phyloP scores from a whole-genome alignment of 2,797 vertebrate species.

The Hylomyscus alleni region DNA sequence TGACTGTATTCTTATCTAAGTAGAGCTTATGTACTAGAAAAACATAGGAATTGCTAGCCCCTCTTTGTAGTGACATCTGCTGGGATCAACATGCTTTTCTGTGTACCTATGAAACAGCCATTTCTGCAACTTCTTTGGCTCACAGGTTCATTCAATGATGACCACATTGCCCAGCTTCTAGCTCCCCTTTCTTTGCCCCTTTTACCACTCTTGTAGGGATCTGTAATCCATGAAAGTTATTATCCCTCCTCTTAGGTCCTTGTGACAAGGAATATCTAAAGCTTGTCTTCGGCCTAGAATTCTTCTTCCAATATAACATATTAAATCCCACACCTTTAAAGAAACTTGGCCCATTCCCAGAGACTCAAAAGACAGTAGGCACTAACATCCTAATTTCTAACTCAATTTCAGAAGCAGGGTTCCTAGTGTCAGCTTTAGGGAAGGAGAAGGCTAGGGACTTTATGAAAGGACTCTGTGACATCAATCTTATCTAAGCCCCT shows the following conservation, averaged over 20 bases:
- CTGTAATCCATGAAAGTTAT: background rate
- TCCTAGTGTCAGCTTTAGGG: background rate
- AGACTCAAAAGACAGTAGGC: accelerated
- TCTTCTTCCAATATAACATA: too few species aligned
- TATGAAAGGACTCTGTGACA: background rate
- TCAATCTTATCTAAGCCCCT: background rate
- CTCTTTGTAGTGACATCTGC: background rate
- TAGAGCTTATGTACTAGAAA: background rate
- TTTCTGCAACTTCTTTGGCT: background rate
- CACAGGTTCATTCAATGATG: background rate
- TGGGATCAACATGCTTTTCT: background rate
- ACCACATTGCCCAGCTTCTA: background rate
- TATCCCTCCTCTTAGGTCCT: background rate
- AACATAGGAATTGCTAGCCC: accelerated
- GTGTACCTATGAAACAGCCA: background rate
- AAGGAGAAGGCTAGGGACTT: accelerated
- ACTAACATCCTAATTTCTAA: background rate
- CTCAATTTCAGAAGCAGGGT: background rate
- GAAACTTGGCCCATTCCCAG: background rate
- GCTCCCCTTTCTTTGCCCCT: background rate
- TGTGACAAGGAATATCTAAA: background rate
- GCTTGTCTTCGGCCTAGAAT: background rate
- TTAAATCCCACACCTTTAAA: background rate
- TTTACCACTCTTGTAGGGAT: background rate
- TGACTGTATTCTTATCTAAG: background rate